Base-by-base conservation (phyloP, 1,140 invertebrate species). In the Amyelois transitella region DNA sequence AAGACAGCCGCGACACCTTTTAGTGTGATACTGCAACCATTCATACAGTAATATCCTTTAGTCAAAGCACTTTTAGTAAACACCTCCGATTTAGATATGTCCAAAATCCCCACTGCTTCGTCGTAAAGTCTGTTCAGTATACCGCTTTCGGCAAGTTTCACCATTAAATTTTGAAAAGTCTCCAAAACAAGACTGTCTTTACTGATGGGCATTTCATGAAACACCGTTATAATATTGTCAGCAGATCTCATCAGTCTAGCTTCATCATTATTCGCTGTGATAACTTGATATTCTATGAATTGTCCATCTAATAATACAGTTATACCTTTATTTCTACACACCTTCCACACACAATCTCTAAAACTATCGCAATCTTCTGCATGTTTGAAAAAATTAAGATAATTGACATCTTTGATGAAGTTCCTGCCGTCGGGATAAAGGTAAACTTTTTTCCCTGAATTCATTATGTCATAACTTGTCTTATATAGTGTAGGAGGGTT, bases 181-280 rank as follows among this genome's bases (percentile, higher is more conserved):
- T 17, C 43, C 8, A 58, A 55, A 0, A 82, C 51, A 0, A 53
- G 44, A 60, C 69, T 69, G 10, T 72, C 43, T 44, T 82, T 87
- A 5, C 74, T 56, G 1, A 86, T 53, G 21, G 83, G 38, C 73
- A 87, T 86, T 58, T 87, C 82, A 19, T 86, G 78, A 53, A 76
- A 86, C 6, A 83, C 57, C 0, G 62, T 66, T 3, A 86, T 6
- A 8, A 86, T 54, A 24, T 71, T 71, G 43, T 84, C 70, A 7
- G 61, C 12, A 6, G 70, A 47, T 51, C 63, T 60, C 6, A 85
- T 20, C 0, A 83, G 54, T 52, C 61, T 75, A 8, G 84, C 81
- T 59, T 87, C 84, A 20, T 72, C 60, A 8, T 79, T 64, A 0
- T 78, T 60, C 20, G 72, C 64, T 2, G 81, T 73, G 2, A 18